A percentile compares a stretch with the other conserved stretches of the same genome.
Conservation (phyloP, 2,888 invertebrate species). For the Polylopha cassiicola region DNA sequence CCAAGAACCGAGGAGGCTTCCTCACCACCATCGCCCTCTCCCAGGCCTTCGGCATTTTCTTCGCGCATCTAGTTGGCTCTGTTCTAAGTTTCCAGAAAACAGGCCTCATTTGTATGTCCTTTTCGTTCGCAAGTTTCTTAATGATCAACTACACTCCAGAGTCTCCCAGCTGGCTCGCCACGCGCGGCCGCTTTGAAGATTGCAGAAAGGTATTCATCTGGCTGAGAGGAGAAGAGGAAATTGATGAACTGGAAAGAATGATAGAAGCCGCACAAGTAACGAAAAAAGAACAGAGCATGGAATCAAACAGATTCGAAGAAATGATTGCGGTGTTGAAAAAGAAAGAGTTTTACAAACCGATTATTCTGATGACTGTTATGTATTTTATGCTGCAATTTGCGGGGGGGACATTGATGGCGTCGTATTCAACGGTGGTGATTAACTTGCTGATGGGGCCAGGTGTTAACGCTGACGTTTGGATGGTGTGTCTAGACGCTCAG, state of each 20-base stretch:
- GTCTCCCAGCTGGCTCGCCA: conserved; percentile 79
- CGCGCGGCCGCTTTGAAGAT: conserved; percentile 64
- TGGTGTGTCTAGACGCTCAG: conserved; percentile 79
- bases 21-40: conserved; percentile 75
- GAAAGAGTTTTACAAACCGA: conserved; percentile 74
- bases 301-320: conserved; percentile 20
- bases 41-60: conserved; percentile 76
- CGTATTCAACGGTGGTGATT: conserved; percentile 80
- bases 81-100: conserved; percentile 73
- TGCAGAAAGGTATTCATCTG: conserved; percentile 73
- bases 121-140: conserved; percentile 62
- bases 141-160: conserved; percentile 70
- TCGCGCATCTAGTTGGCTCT: conserved; percentile 78
- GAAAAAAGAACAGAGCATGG: conserved; percentile 9
- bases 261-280: conserved; percentile 24
- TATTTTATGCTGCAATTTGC: conserved; percentile 80
- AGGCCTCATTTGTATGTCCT: conserved; percentile 61
- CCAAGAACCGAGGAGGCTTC: conserved; percentile 76
- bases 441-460: conserved; percentile 71
- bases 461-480: conserved; percentile 79
- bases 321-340: conserved; percentile 39
- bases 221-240: conserved; percentile 69
- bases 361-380: conserved; percentile 76
- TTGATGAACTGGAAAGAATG: conserved; percentile 39
- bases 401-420: conserved; percentile 81